Percentiles rank a stretch among this genome's conserved stretches.
These are phyloP conservation scores for Ganaspis brasiliensis DNA, from an alignment of 2,888 invertebrate genomes.

Conservation along the genomic window DNA sequence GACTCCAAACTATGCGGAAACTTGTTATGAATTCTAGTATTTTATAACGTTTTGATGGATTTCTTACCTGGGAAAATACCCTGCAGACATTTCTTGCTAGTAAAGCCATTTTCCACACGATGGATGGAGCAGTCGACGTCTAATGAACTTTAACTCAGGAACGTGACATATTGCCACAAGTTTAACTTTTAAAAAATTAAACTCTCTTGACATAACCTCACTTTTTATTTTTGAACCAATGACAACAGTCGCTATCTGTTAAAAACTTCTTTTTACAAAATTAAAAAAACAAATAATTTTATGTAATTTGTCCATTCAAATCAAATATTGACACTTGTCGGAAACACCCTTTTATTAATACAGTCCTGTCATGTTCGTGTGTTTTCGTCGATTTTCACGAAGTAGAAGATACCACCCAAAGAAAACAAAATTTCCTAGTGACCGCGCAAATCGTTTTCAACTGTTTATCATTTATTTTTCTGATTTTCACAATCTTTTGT, in stretches of 20 bases:
- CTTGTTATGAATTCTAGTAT: background rate
- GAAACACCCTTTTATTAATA: background rate
- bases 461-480: background rate
- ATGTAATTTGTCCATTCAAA: background rate
- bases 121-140: constrained; percentile 46
- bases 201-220: background rate
- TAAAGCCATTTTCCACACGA: constrained; percentile 61
- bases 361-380: constrained; percentile 6
- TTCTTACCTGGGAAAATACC: constrained; percentile 56
- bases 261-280: background rate
- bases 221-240: background rate
- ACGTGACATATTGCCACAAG: constrained; percentile 6
- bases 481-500: constrained; percentile 6
- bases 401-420: background rate
- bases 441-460: background rate
- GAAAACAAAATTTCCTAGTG: constrained; percentile 2
- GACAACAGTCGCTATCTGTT: no score
- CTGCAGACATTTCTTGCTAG: constrained; percentile 58
- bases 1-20: background rate
- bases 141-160: constrained; percentile 19
- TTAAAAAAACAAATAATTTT: background rate
- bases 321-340: background rate
- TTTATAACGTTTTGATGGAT: background rate
- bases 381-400: background rate
- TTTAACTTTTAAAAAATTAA: background rate